Conservation (phyloP, 1,140 invertebrate species). For the Scaptomyza montana region DNA sequence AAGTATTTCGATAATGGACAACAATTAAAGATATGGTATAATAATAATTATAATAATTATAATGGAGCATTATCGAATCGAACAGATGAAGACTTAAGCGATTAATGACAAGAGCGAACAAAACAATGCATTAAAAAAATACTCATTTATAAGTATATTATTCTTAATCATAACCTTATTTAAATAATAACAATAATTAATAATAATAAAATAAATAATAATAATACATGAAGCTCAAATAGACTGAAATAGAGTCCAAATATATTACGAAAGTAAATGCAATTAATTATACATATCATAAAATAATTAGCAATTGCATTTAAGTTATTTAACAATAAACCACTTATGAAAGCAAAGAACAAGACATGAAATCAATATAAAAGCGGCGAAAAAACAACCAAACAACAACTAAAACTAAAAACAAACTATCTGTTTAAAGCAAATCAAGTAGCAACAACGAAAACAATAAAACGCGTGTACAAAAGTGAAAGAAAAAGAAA, state of each 20-base stretch:
- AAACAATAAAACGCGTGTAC: slow-evolving; percentile 7
- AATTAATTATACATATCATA: slow-evolving; percentile 78
- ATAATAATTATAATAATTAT: neutral
- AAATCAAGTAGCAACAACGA: slow-evolving; percentile 8
- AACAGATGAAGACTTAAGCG: slow-evolving; percentile 12
- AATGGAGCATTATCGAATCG: slow-evolving; percentile 6
- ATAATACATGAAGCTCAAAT: slow-evolving; percentile 79
- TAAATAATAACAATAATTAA: slow-evolving; percentile 44
- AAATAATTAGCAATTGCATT: slow-evolving; percentile 82
- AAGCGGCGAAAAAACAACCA: slow-evolving; percentile 19
- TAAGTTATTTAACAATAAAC: slow-evolving; percentile 65
- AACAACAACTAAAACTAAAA: slow-evolving; percentile 16
- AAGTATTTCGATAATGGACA: slow-evolving; percentile 26
- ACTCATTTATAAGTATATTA: slow-evolving; percentile 9
- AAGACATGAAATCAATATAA: slow-evolving; percentile 1
- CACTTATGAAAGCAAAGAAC: slow-evolving; percentile 17
- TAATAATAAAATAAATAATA: slow-evolving; percentile 52
- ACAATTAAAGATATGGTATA: neutral
- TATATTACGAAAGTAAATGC: slow-evolving; percentile 67
- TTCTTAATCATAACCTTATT: slow-evolving; percentile 23
- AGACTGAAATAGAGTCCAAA: slow-evolving; percentile 84
- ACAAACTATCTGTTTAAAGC: neutral
- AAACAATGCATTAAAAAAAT: slow-evolving; percentile 33
- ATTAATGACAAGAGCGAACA: slow-evolving; percentile 30
- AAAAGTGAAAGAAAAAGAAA: slow-evolving; percentile 39